A percentile compares a stretch with the other conserved stretches of the same genome.
Evolutionary conservation across 2,888 invertebrate species (phyloP).

Genomic region (Mechanitis messenoides): DNA sequence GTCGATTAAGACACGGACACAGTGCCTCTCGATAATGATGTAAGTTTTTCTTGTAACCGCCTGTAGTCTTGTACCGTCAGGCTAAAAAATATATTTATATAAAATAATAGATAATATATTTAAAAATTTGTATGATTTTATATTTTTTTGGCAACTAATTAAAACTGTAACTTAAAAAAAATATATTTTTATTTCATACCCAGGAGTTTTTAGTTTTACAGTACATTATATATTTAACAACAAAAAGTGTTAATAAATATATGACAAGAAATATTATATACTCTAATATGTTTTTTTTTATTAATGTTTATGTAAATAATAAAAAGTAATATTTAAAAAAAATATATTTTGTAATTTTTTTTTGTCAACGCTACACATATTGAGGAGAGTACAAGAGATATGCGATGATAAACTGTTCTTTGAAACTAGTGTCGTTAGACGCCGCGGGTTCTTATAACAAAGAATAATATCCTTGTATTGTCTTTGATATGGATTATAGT

Average conservation of each 20-base stretch:
- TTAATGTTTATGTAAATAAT: no score
- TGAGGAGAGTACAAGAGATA: slow-evolving; percentile 43
- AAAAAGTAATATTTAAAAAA: background rate
- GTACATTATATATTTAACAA: no score
- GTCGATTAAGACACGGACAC: slow-evolving; percentile 59
- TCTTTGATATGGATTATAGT: slow-evolving; percentile 4
- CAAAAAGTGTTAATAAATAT: background rate
- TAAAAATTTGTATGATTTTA: no score
- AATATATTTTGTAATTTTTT: slow-evolving; percentile 18
- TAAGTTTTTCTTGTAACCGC: slow-evolving; percentile 47
- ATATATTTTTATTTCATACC: background rate
- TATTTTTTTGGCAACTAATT: no score
- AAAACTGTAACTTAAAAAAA: background rate
- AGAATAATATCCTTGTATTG: slow-evolving; percentile 13
- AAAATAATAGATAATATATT: background rate
- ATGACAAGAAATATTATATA: background rate
- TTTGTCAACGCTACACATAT: slow-evolving; percentile 45
- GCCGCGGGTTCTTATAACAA: slow-evolving; percentile 31
- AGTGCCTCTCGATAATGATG: slow-evolving; percentile 64
- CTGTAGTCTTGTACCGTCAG: slow-evolving; percentile 31
- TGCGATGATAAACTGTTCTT: slow-evolving; percentile 65
- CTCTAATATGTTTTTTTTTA: background rate
- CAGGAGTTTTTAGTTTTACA: no score
- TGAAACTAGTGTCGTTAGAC: slow-evolving; percentile 62
- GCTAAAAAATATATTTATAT: slow-evolving; percentile 3